Evolutionary conservation across 2,888 invertebrate species (phyloP), one percentile per base, ranked within the genome.

Genomic region (Pecten maximus): DNA sequence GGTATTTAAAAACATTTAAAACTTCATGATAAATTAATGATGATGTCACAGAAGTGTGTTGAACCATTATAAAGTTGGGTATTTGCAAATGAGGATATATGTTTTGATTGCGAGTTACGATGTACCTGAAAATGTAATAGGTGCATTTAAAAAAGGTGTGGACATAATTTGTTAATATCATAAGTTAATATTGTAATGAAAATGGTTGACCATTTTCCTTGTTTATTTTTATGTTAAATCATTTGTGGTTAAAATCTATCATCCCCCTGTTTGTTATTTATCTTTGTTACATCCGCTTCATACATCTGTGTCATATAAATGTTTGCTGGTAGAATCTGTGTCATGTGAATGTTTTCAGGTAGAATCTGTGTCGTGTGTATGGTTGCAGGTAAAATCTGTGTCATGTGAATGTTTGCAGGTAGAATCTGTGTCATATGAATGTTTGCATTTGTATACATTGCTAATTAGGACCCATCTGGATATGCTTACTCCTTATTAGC

Each of bases 161-260:
- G 23, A 74, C 35, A 74, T 28, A 74, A 74, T 74, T 74, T 35
- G 35, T 74, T 35, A 23, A 74, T 35, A 74, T 74, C 74, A 74
- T 74, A 74, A 74, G 35, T 74, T 74, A 74, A 74, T 74, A 74
- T 35, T 74, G 28, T 74, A 35, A 35, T 28, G 74, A 74, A 74
- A 74, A 74, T 74, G 74, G 35, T 74, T 28, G 35, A 74, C 19
- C 74, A 74, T 74, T 74, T 28, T 74, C 74, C 74, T 74, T 74
- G 74, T 74, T 74, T 74, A 74, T 74, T 74, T 60, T 74, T 74
- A 35, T 74, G 74, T 74, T 74, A 28, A 74, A 74, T 74, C 74
- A 74, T 74, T 23, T 74, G 74, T 74, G 74, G 74, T 74, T 74
- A 60, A 60, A 60, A 2, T n/a, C n/a, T 60, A n/a, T 12, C 35